Evolutionary conservation across 2,888 invertebrate species (phyloP), one percentile per base, ranked within the genome.

Genomic region (Ernsta delagoae): DNA sequence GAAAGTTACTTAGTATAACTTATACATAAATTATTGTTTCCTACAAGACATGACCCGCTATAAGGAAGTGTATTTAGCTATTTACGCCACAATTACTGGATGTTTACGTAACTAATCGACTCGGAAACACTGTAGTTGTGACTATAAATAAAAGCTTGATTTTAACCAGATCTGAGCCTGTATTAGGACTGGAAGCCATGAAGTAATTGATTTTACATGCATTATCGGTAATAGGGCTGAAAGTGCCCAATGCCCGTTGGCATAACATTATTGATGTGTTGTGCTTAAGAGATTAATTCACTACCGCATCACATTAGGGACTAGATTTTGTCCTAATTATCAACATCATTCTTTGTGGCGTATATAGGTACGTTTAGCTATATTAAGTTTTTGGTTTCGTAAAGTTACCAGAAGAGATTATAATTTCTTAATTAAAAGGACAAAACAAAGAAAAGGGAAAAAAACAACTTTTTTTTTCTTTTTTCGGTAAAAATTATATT

Each of bases 141-240:
- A 57, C 61, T 62, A 68, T 68, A 62, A 68, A 68, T 68, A 62
- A 66, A 41, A 16, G 24, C 45, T 50, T 5, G 24, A 31, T n/a
- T 9, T 48, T 65, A 50, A 59, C 43, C 12, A 54, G 43, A 31
- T 36, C 53, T 53, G 16, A 11, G 16, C 59, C 67, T 56, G 56
- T 61, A 67, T 56, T 62, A 57, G 61, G 48, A 56, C 48, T 68
- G 64, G 71, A 62, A 73, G 60, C 75, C 72, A 75, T 71, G 74
- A 74, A 66, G 70, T 50, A 74, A 71, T 70, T 71, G 73, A 72
- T 72, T 74, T 73, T 73, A 74, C 74, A 73, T 71, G 72, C 67
- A 63, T 69, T 66, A 69, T 73, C 71, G 70, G 72, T 71, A 71
- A 72, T 74, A 70, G 72, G 63, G 63, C 71, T 66, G 63, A 70